Conservation (phyloP, 2,113 vertebrate species). For the Regulus satrapa region DNA sequence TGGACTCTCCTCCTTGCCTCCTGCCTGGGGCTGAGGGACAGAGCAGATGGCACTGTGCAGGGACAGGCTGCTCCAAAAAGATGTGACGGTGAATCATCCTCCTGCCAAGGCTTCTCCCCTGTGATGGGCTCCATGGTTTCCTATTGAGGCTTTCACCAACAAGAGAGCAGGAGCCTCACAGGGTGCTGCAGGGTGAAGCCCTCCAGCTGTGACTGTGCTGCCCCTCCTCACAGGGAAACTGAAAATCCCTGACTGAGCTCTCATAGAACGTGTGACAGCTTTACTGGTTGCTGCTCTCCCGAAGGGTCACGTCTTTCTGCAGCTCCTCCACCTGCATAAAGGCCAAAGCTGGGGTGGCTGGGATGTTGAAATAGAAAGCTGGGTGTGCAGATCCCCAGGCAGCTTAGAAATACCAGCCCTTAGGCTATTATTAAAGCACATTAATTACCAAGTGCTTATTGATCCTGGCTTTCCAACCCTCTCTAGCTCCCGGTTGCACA, state of each 20-base stretch:
- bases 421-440: neutral
- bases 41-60: constrained; percentile 17
- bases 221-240: neutral
- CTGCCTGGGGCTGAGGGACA: neutral
- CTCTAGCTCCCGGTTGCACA: neutral
- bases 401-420: neutral
- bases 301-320: rapidly evolving
- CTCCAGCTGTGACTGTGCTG: neutral
- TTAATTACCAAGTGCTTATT: constrained; percentile 34
- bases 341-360: neutral
- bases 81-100: constrained; percentile 1
- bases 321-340: neutral
- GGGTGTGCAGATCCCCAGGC: rapidly evolving
- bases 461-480: neutral
- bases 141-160: neutral
- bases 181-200: neutral
- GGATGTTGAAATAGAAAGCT: neutral
- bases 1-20: neutral
- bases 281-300: neutral
- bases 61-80: neutral
- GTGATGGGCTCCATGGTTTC: neutral
- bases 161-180: rapidly evolving
- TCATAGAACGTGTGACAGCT: rapidly evolving
- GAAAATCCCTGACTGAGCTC: neutral
- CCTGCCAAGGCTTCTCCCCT: neutral